Percentiles rank a stretch among this genome's conserved stretches.
phyloP scores from a whole-genome alignment of 2,888 invertebrate species.

The Thymelicus lineola region DNA sequence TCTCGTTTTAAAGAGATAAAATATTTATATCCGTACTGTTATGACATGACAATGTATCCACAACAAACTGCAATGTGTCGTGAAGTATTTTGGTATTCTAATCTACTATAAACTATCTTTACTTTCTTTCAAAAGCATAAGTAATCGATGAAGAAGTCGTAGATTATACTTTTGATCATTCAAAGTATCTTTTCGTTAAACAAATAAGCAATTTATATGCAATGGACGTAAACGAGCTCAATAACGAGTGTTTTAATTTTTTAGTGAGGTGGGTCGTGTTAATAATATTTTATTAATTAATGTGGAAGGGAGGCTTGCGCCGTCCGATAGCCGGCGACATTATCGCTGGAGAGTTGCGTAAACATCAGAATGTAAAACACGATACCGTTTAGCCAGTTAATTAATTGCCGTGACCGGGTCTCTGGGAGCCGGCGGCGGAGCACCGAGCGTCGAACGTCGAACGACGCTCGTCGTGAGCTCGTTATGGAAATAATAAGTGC shows the following conservation, averaged over 20 bases:
- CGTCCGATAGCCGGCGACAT: conserved; percentile 76
- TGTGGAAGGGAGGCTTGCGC: conserved; percentile 65
- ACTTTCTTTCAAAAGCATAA: too few relatives aligned
- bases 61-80: background rate
- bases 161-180: conserved; percentile 2
- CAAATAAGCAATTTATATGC: conserved; percentile 78
- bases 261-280: conserved; percentile 74
- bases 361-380: conserved; percentile 83
- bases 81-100: background rate
- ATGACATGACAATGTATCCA: background rate
- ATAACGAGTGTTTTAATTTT: conserved; percentile 80
- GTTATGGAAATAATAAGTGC: conserved; percentile 81
- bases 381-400: conserved; percentile 83
- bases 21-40: background rate
- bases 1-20: background rate
- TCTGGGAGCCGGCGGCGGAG: conserved; percentile 56
- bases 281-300: conserved; percentile 80
- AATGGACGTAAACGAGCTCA: conserved; percentile 68
- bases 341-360: conserved; percentile 80
- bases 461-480: conserved; percentile 64
- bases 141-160: background rate
- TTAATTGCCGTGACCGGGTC: conserved; percentile 79
- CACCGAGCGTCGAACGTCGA: conserved; percentile 51
- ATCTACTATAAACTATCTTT: background rate
- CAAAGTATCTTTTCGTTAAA: conserved; percentile 55